phyloP scores from a whole-genome alignment of 1,140 invertebrate species.

The Euura lappo region DNA sequence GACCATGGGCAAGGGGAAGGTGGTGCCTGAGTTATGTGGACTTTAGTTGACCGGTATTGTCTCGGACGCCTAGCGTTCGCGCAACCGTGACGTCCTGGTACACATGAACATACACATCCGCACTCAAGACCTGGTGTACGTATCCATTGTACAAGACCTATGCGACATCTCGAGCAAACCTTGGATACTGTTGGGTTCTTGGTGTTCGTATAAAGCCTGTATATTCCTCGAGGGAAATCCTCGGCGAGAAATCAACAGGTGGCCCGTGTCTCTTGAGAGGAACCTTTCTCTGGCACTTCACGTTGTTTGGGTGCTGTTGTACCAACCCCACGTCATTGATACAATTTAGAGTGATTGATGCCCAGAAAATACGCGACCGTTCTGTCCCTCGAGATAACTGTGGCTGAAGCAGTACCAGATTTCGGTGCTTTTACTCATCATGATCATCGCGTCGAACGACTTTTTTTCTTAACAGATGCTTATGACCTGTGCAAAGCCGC shows the following conservation, averaged over 20 bases:
- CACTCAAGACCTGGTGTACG: background rate
- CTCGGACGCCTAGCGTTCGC: background rate
- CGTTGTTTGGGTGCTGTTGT: background rate
- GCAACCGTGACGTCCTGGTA: background rate
- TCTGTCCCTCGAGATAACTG: too few relatives aligned
- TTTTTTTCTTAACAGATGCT: too few relatives aligned
- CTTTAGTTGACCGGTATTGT: conserved; percentile 11
- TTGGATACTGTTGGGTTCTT: background rate
- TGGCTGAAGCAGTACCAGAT: too few relatives aligned
- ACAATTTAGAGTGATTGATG: background rate
- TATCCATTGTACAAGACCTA: background rate
- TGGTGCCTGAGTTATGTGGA: conserved; percentile 12
- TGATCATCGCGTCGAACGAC: too few relatives aligned
- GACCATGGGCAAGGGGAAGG: background rate
- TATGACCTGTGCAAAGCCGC: too few relatives aligned
- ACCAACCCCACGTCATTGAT: background rate
- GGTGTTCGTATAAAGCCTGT: background rate
- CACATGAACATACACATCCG: background rate
- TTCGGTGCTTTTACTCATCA: too few relatives aligned
- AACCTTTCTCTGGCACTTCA: background rate
- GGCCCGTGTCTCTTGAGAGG: conserved; percentile 3
- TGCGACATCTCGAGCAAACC: background rate
- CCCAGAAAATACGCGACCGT: background rate
- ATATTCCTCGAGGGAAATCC: background rate
- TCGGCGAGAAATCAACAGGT: conserved; percentile 5